Percentiles rank a stretch among this genome's conserved stretches.
Evolutionary conservation across 2,888 invertebrate species (phyloP).

Genomic region (Yponomeuta evonymella): DNA sequence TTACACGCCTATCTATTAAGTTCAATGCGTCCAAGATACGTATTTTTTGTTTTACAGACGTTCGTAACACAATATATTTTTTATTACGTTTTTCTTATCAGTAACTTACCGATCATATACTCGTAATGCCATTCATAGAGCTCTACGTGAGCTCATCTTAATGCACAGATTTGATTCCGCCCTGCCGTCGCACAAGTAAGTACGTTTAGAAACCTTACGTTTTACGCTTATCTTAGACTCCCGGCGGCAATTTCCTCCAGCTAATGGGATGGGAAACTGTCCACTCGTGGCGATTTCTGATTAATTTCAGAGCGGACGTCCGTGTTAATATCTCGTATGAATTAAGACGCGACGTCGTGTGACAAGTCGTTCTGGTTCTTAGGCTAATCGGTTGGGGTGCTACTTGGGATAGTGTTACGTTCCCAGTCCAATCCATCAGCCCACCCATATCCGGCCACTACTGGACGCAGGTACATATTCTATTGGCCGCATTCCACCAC

Average conservation of each 20-base stretch:
- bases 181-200: neutral
- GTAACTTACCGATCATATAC: no score
- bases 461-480: no score
- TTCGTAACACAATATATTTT: no score
- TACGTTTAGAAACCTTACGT: conserved; percentile 37
- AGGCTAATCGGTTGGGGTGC: neutral
- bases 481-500: no score
- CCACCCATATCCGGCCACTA: no score
- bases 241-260: conserved; percentile 66
- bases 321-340: conserved; percentile 38
- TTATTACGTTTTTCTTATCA: no score
- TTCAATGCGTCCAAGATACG: no score
- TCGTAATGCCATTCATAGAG: no score
- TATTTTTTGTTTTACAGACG: no score
- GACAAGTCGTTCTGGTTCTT: conserved; percentile 19
- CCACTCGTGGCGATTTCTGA: conserved; percentile 40
- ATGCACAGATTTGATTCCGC: neutral
- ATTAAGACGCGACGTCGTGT: conserved; percentile 27
- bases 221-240: conserved; percentile 62
- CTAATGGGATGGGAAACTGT: conserved; percentile 59
- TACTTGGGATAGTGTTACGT: neutral
- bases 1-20: no score
- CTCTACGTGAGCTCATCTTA: neutral
- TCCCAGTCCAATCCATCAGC: no score
- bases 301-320: conserved; percentile 51